phyloP scores from a whole-genome alignment of 1,140 invertebrate genomes.

The Lucilia cuprina region DNA sequence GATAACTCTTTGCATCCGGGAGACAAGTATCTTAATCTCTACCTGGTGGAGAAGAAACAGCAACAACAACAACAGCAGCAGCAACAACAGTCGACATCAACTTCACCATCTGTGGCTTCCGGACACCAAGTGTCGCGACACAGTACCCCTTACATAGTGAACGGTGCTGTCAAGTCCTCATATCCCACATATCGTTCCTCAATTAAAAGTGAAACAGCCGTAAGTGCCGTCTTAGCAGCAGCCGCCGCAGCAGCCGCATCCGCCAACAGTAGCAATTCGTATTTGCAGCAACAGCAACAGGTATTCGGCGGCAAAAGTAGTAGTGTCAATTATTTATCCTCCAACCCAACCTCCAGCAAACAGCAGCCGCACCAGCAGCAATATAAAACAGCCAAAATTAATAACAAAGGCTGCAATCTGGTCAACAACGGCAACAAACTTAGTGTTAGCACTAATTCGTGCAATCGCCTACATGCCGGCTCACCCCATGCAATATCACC shows the following conservation, averaged over 20 bases:
- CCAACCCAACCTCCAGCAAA: constrained; percentile 4
- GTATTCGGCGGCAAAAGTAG: background rate
- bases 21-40: constrained; percentile 60
- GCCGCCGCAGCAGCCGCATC: constrained; percentile 43
- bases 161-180: constrained; percentile 52
- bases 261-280: background rate
- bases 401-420: constrained; percentile 58
- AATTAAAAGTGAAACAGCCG: constrained; percentile 49
- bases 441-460: constrained; percentile 59
- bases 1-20: constrained; percentile 60
- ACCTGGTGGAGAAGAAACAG: constrained; percentile 58
- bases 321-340: constrained; percentile 29
- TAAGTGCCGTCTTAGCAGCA: constrained; percentile 37
- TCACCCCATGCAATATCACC: constrained; percentile 51
- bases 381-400: constrained; percentile 48
- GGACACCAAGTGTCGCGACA: constrained; percentile 38
- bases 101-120: constrained; percentile 17
- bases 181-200: constrained; percentile 53
- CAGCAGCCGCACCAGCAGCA: constrained; percentile 41
- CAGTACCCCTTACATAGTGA: constrained; percentile 45
- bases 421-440: constrained; percentile 46
- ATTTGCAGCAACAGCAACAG: background rate
- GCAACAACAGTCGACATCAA: constrained; percentile 21
- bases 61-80: constrained; percentile 41
- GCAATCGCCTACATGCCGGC: constrained; percentile 54